A percentile compares a stretch with the other conserved stretches of the same genome.
phyloP scores from a whole-genome alignment of 2,797 vertebrate genomes.

The Bovichtus variegatus region DNA sequence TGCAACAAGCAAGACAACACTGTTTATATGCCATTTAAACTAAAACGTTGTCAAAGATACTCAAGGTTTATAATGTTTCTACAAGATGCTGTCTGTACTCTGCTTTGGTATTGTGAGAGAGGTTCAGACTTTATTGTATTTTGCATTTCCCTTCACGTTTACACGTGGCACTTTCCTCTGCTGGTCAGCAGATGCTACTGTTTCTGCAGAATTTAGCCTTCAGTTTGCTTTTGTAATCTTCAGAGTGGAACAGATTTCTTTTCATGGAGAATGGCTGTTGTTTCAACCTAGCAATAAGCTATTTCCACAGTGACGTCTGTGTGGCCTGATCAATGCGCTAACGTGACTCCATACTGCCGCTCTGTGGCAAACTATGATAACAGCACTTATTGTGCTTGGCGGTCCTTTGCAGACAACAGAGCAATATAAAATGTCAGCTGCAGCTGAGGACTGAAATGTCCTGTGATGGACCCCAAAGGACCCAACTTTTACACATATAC shows the following conservation, averaged over 20 bases:
- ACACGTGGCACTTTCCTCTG: neutral
- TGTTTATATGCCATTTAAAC: neutral
- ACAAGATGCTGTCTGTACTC: neutral
- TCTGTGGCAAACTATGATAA: conserved; percentile 54
- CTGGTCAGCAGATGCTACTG: conserved; percentile 8
- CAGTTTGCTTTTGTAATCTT: neutral
- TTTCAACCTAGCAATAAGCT: neutral
- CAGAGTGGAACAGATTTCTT: neutral
- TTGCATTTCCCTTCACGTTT: neutral
- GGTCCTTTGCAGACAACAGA: neutral
- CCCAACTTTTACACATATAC: conserved; percentile 74
- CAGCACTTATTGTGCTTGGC: neutral
- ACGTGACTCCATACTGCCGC: conserved; percentile 64
- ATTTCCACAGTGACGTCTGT: neutral
- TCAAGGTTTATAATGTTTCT: neutral
- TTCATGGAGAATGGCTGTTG: neutral
- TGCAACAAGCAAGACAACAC: neutral
- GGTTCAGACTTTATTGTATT: neutral
- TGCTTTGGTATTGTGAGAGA: neutral
- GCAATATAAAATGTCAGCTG: conserved; percentile 16
- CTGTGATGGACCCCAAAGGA: conserved; percentile 54
- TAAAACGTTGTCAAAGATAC: neutral
- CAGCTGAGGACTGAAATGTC: conserved; percentile 33
- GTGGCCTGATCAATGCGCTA: neutral
- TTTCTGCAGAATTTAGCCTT: conserved; percentile 1